These are phyloP conservation scores for Eublepharis macularius DNA, from an alignment of 2,113 vertebrate genomes.

Conservation along the genomic window DNA sequence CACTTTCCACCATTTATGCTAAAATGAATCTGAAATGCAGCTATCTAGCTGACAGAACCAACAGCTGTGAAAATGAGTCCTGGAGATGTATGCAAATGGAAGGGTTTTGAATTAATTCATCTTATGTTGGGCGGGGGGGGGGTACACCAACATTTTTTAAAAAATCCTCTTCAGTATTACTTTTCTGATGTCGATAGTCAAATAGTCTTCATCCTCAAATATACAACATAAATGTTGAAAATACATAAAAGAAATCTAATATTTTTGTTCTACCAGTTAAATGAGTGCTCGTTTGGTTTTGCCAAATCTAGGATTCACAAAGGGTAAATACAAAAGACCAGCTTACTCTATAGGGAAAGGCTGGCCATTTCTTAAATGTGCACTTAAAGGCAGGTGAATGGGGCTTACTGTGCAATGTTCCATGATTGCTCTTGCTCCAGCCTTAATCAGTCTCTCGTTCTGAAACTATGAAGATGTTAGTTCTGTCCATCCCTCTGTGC, in stretches of 20 bases:
- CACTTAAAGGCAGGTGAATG: too few species aligned
- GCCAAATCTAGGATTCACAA: background rate
- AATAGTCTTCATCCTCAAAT: constrained; percentile 52
- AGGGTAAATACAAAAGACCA: background rate
- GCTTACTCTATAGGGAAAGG: background rate
- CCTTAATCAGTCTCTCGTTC: too few species aligned
- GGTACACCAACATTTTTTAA: constrained; percentile 65
- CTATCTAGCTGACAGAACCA: constrained; percentile 77
- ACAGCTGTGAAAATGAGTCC: constrained; percentile 77
- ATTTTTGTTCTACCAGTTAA: constrained; percentile 5
- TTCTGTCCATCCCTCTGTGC: too few species aligned
- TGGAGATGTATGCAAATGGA: constrained; percentile 78
- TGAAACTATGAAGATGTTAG: too few species aligned
- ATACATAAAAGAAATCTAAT: constrained; percentile 33
- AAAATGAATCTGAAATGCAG: constrained; percentile 79
- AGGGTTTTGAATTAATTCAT: constrained; percentile 74
- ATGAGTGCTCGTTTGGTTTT: background rate
- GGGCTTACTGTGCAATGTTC: too few species aligned
- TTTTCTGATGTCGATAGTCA: constrained; percentile 71
- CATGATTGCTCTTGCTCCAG: too few species aligned
- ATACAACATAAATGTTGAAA: background rate
- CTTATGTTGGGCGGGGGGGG: background rate
- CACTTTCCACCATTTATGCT: constrained; percentile 74
- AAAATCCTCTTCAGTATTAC: constrained; percentile 64
- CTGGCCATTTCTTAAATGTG: too few species aligned